A percentile compares a stretch with the other conserved stretches of the same genome.
phyloP scores from a whole-genome alignment of 2,797 vertebrate genomes.

The Oceanodroma leucorhoa region DNA sequence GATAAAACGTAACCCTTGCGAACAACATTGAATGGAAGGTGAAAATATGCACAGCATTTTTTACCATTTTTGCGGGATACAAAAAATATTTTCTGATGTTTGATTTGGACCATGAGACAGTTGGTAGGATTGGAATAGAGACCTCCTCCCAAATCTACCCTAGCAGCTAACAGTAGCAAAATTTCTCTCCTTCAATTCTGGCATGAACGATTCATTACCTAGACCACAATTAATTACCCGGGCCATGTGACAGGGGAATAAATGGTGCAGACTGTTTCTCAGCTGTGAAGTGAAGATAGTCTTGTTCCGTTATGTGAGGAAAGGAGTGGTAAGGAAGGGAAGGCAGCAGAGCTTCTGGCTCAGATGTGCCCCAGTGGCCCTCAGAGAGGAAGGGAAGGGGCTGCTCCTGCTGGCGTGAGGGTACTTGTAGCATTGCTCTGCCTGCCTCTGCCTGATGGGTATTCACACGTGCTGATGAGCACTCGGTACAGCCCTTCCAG shows the following conservation, averaged over 20 bases:
- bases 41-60: background rate
- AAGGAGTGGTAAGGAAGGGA: background rate
- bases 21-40: background rate
- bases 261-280: background rate
- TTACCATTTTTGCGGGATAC: background rate
- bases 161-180: background rate
- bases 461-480: rapidly evolving
- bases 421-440: background rate
- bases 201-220: background rate
- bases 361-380: background rate
- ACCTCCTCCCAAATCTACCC: background rate
- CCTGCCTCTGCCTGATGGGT: background rate
- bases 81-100: background rate
- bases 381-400: background rate
- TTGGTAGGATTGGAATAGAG: background rate
- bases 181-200: background rate
- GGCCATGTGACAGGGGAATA: background rate
- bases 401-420: rapidly evolving
- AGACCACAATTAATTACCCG: background rate
- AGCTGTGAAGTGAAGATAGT: background rate
- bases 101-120: background rate
- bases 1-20: background rate
- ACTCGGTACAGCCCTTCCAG: background rate
- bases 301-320: background rate
- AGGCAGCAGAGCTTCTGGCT: background rate